Percentiles rank a stretch among this genome's conserved stretches.
phyloP scores from a whole-genome alignment of 2,888 invertebrate species.

The Amphimallon solstitiale region DNA sequence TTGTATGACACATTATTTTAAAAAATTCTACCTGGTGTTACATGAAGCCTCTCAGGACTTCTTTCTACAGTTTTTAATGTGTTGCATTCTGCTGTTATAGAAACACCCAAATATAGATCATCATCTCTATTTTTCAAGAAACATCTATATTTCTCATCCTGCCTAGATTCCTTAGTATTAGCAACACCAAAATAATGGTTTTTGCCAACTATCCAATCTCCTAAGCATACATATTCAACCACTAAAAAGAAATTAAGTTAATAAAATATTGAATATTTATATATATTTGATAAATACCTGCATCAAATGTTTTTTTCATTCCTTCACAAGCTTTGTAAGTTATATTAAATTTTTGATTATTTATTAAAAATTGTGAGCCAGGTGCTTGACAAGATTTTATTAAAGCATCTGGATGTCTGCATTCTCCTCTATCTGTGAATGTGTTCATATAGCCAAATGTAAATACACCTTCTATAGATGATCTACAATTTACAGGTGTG shows the following conservation, averaged over 20 bases:
- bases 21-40: conserved; percentile 79
- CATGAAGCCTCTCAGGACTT: conserved; percentile 87
- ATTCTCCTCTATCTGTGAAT: conserved; percentile 91
- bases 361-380: conserved; percentile 94
- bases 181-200: conserved; percentile 98
- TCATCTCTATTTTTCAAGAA: conserved; percentile 95
- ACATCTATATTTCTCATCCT: conserved; percentile 94
- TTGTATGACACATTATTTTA: too few species aligned
- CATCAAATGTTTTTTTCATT: conserved; percentile 90
- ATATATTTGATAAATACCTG: conserved; percentile 63
- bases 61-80: conserved; percentile 92
- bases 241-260: conserved; percentile 60
- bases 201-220: conserved; percentile 95
- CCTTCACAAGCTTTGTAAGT: conserved; percentile 91
- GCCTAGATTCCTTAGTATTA: conserved; percentile 94
- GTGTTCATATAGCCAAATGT: conserved; percentile 86
- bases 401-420: conserved; percentile 86
- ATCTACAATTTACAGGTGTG: conserved; percentile 89
- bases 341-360: conserved; percentile 96
- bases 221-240: conserved; percentile 92
- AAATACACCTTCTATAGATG: conserved; percentile 96
- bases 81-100: conserved; percentile 93
- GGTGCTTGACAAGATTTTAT: conserved; percentile 95
- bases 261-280: neutral
- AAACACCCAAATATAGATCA: conserved; percentile 90